Evolutionary conservation across 2,888 invertebrate species (phyloP), one percentile per base, ranked within the genome.

Genomic region (Erynnis tages): DNA sequence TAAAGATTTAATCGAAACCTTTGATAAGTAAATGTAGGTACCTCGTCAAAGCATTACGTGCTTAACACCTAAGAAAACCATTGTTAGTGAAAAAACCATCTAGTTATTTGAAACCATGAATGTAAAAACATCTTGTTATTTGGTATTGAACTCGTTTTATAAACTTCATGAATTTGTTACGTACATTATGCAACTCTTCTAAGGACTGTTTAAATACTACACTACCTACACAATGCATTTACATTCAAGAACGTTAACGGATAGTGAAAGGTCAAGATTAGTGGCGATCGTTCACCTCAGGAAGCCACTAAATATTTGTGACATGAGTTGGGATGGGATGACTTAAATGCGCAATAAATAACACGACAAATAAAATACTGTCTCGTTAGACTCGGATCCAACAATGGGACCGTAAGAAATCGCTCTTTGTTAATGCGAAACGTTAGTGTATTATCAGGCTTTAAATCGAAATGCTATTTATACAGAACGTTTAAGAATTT

Each of bases 241-340:
- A 34, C 19, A 37, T 16, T 16, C 34, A 17, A 16, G 16, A 32
- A 37, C 19, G 49, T 27, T 44, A 44, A 37, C 29, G 32, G 11
- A 41, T 52, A 49, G 37, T 52, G 56, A 56, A 53, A 58, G 54
- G 54, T 56, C 46, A 56, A 55, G 54, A 55, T 54, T 48, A 50
- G 48, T 40, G 23, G 43, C 37, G 58, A 43, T 14, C 58, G 44
- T 54, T 54, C 48, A 58, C 52, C 58, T 54, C 7, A 46, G 45
- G 53, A 37, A 37, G 49, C 29, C 53, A 53, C 25, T 46, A 43
- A 57, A 55, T 57, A 57, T 49, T 54, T 55, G 41, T 35, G 30
- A 49, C n/a, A n/a, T n/a, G n/a, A n/a, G n/a, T n/a, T n/a, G n/a
- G n/a, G n/a, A n/a, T n/a, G n/a, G n/a, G 53, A 53, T 54, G 54